Percentiles rank a stretch among this genome's conserved stretches.
These are phyloP conservation scores for Zeugodacus cucurbitae DNA, from an alignment of 1,140 invertebrate genomes.

Conservation along the genomic window DNA sequence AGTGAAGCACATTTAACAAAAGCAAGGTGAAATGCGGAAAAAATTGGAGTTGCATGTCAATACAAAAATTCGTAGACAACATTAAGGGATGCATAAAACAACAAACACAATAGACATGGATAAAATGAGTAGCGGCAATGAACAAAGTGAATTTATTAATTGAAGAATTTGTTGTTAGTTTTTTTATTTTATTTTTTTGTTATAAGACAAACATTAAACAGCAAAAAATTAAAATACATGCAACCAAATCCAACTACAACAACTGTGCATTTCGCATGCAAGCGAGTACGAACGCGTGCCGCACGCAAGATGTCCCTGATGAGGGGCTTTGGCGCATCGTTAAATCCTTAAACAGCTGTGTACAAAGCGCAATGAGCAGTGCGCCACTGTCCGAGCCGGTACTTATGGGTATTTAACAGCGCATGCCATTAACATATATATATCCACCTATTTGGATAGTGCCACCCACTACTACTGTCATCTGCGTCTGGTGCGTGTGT, in stretches of 20 bases:
- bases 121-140: background rate
- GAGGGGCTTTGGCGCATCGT: conserved; percentile 16
- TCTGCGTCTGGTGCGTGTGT: background rate
- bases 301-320: conserved; percentile 4
- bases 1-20: background rate
- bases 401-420: conserved; percentile 27
- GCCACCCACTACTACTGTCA: background rate
- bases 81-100: background rate
- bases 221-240: background rate
- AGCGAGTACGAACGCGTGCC: background rate
- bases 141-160: background rate
- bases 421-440: background rate
- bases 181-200: background rate
- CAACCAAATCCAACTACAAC: background rate
- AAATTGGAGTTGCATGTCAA: background rate
- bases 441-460: background rate
- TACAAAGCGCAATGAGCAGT: conserved; percentile 10
- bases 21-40: background rate
- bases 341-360: conserved; percentile 42
- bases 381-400: background rate
- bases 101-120: background rate
- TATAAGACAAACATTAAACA: background rate
- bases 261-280: background rate
- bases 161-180: background rate
- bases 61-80: background rate